These are phyloP conservation scores for Columba janthina DNA, from an alignment of 2,113 vertebrate species.

Conservation along the genomic window DNA sequence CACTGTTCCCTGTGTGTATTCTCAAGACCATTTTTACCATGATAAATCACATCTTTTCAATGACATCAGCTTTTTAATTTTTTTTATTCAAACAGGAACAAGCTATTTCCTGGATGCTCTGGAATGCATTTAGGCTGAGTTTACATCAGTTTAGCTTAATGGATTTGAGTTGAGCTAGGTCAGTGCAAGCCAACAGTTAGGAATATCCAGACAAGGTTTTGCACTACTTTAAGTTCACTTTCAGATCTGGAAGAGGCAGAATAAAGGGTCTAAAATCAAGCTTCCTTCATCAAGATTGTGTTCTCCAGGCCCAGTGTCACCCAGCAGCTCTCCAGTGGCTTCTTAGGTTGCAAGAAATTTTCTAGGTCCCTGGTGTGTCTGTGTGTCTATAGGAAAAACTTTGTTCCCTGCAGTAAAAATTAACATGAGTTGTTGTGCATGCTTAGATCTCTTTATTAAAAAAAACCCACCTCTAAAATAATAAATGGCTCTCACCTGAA, in stretches of 20 bases:
- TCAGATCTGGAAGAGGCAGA: background rate
- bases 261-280: background rate
- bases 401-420: background rate
- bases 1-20: background rate
- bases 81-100: background rate
- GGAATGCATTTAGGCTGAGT: background rate
- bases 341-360: background rate
- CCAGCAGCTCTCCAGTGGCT: background rate
- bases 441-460: background rate
- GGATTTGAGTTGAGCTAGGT: background rate
- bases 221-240: background rate
- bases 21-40: background rate
- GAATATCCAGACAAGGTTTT: background rate
- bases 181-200: background rate
- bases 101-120: background rate
- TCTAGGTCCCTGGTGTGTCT: background rate
- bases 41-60: background rate
- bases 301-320: background rate
- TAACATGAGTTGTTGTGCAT: background rate
- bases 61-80: conserved; percentile 1
- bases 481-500: background rate
- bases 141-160: background rate
- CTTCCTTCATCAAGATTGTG: background rate
- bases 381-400: background rate
- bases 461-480: background rate